phyloP scores from a whole-genome alignment of 2,797 vertebrate species.

The Paramormyrops hopkinsi region DNA sequence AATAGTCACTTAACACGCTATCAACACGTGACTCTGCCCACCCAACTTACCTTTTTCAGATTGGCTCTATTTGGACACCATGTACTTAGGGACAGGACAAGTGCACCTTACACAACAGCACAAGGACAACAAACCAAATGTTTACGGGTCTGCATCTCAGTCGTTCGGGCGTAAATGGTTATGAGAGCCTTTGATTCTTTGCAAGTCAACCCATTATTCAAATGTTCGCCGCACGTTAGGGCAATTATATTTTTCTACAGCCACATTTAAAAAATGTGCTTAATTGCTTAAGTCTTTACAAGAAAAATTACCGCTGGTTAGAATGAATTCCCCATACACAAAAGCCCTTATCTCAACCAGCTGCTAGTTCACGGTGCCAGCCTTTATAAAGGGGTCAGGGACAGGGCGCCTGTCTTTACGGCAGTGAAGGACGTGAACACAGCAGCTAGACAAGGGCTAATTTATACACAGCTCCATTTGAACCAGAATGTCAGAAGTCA shows the following conservation, averaged over 20 bases:
- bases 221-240: constrained; percentile 5
- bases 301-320: constrained; percentile 29
- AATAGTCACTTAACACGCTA: not conserved
- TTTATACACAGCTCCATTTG: not conserved
- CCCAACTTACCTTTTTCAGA: not conserved
- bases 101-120: not conserved
- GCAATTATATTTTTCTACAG: constrained; percentile 17
- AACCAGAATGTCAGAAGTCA: not conserved
- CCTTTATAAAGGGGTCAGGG: constrained; percentile 6
- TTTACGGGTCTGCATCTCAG: not conserved
- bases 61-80: not conserved
- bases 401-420: not conserved
- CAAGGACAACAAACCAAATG: not conserved
- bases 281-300: constrained; percentile 34
- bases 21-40: not conserved
- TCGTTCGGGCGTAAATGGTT: not conserved
- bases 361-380: constrained; percentile 41
- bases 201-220: constrained; percentile 18
- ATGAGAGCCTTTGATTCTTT: not conserved
- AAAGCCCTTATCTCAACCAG: constrained; percentile 16
- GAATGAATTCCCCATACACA: constrained; percentile 19
- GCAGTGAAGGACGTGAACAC: not conserved
- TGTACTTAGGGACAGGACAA: not conserved
- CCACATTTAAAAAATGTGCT: constrained; percentile 30
- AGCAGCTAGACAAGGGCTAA: not conserved